Conservation (phyloP, 1,140 invertebrate species). For the Maconellicoccus hirsutus region DNA sequence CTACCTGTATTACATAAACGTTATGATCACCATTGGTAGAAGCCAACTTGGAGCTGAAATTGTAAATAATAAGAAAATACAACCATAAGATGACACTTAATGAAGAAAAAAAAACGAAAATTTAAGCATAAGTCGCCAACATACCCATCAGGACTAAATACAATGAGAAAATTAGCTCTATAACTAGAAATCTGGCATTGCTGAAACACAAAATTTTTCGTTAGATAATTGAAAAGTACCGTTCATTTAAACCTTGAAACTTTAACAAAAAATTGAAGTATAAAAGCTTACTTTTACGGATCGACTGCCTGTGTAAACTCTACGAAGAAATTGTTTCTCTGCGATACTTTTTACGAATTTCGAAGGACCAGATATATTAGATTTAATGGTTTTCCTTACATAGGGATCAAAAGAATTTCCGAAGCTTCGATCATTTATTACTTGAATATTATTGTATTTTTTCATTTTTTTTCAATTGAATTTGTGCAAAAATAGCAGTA, state of each 20-base stretch:
- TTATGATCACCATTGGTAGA: slow-evolving; percentile 86
- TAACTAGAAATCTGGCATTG: slow-evolving; percentile 30
- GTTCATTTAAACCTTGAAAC: background rate
- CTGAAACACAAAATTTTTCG: background rate
- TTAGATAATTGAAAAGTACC: background rate
- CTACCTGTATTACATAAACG: slow-evolving; percentile 75
- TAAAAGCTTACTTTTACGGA: background rate
- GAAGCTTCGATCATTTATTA: background rate
- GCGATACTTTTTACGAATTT: background rate
- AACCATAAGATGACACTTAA: background rate
- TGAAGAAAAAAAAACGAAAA: slow-evolving; percentile 16
- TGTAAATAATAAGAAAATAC: slow-evolving; percentile 7
- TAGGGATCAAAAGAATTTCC: background rate
- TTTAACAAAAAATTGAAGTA: background rate
- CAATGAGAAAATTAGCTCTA: slow-evolving; percentile 69
- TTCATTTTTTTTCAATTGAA: background rate
- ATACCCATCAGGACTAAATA: slow-evolving; percentile 74
- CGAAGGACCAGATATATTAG: background rate
- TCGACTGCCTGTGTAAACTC: background rate
- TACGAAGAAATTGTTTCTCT: background rate
- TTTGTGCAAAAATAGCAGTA: too few species aligned
- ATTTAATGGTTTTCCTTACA: background rate
- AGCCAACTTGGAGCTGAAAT: slow-evolving; percentile 60
- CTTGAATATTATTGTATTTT: background rate
- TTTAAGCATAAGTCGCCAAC: slow-evolving; percentile 25